Evolutionary conservation across 53 echinoderm and acorn worm species (phyloP).

Genomic region (Apostichopus leukothele): DNA sequence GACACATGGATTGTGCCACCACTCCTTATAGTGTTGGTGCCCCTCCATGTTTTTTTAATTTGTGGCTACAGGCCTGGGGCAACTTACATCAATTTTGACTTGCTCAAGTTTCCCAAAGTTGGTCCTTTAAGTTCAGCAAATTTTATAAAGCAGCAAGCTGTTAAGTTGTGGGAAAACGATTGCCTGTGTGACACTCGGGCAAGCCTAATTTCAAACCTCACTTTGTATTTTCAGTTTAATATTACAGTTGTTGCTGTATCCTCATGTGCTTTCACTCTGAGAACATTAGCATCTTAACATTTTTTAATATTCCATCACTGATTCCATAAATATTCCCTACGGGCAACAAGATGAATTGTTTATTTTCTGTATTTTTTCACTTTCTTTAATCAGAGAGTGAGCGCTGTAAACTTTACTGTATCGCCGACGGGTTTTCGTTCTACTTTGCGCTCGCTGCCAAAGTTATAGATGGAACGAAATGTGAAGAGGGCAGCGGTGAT

Average conservation of each 20-base stretch:
- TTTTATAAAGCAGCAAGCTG: too few relatives aligned
- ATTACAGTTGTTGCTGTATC: too few relatives aligned
- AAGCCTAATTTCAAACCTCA: neutral
- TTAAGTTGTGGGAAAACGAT: neutral
- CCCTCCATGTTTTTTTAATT: too few relatives aligned
- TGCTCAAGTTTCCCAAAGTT: too few relatives aligned
- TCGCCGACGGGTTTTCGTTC: slow-evolving; percentile 95
- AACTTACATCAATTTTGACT: too few relatives aligned
- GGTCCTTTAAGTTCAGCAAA: too few relatives aligned
- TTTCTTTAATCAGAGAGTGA: slow-evolving; percentile 68
- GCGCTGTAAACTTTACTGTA: slow-evolving; percentile 95
- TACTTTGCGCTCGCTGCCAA: slow-evolving; percentile 92
- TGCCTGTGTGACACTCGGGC: too few relatives aligned
- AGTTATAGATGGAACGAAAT: slow-evolving; percentile 91
- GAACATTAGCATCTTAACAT: neutral
- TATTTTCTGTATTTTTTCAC: neutral
- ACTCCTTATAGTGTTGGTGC: too few relatives aligned
- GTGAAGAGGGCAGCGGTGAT: slow-evolving; percentile 69
- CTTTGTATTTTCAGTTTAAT: too few relatives aligned
- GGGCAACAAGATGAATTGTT: neutral
- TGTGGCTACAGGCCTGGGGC: too few relatives aligned
- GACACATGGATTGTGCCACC: too few relatives aligned
- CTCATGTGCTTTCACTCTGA: too few relatives aligned
- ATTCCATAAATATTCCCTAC: neutral
- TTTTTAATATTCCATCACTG: neutral